Conservation (phyloP, 1,140 invertebrate species). For the Thaumatotibia leucotreta region DNA sequence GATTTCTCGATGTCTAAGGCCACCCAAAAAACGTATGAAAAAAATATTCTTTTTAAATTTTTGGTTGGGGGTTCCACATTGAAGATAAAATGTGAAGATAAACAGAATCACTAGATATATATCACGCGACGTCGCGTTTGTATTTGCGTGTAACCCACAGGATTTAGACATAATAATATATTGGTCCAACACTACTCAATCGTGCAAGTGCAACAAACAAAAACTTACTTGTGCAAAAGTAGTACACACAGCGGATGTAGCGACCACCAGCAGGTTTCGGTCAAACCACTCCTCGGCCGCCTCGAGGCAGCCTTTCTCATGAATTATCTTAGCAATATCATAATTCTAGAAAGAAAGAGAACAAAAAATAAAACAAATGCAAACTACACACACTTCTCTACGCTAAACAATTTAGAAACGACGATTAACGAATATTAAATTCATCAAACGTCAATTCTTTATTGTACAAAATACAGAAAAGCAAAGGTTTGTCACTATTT, state of each 20-base stretch:
- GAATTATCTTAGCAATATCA: constrained; percentile 89
- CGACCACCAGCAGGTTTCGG: constrained; percentile 93
- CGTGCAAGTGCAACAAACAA: constrained; percentile 33
- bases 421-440: neutral
- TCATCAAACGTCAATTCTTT: neutral
- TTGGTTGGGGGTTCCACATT: too few relatives aligned
- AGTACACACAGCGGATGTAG: constrained; percentile 87
- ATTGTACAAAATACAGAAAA: neutral
- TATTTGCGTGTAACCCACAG: too few relatives aligned
- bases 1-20: too few relatives aligned
- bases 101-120: too few relatives aligned
- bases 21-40: too few relatives aligned
- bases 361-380: constrained; percentile 32
- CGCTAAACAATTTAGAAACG: neutral
- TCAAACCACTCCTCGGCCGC: constrained; percentile 96
- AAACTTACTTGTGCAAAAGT: constrained; percentile 93
- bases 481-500: neutral
- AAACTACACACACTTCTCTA: constrained; percentile 1
- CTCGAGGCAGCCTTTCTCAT: constrained; percentile 95
- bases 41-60: too few relatives aligned
- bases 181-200: too few relatives aligned
- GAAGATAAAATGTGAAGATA: too few relatives aligned
- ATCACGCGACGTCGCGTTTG: too few relatives aligned
- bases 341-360: constrained; percentile 79
- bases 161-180: too few relatives aligned